A percentile compares a stretch with the other conserved stretches of the same genome.
Conservation (phyloP, 2,797 vertebrate species). For the Crocidura indochinensis region DNA sequence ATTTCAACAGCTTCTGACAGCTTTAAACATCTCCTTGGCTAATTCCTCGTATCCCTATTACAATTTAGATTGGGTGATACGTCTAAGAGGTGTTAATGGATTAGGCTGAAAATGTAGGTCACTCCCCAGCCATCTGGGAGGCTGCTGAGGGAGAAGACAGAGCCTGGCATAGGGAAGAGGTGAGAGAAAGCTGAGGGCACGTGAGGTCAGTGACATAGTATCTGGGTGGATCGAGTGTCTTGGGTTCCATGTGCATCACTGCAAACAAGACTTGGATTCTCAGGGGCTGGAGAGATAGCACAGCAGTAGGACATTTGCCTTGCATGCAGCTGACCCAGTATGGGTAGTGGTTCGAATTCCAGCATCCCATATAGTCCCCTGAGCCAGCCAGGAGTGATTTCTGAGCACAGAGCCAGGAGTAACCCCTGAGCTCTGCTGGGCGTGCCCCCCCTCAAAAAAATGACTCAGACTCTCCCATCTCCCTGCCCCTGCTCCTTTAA, state of each 20-base stretch:
- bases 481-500: conserved; percentile 13
- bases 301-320: too few relatives aligned
- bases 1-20: conserved; percentile 83
- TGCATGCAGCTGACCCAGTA: too few relatives aligned
- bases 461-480: neutral
- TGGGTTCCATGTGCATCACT: conserved; percentile 29
- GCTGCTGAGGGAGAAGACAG: conserved; percentile 40
- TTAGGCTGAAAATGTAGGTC: conserved; percentile 86
- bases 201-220: conserved; percentile 63
- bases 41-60: conserved; percentile 81
- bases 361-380: too few relatives aligned
- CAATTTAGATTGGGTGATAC: conserved; percentile 80
- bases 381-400: too few relatives aligned
- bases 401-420: too few relatives aligned
- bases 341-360: too few relatives aligned
- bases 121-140: conserved; percentile 82
- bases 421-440: too few relatives aligned
- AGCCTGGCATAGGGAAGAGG: conserved; percentile 55
- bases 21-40: conserved; percentile 84
- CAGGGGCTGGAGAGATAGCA: too few relatives aligned
- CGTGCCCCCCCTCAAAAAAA: too few relatives aligned
- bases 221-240: neutral
- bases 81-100: conserved; percentile 86
- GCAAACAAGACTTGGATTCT: conserved; percentile 18
- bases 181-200: conserved; percentile 66